A percentile compares a stretch with the other conserved stretches of the same genome.
Evolutionary conservation across 1,140 invertebrate genomes (phyloP).

Genomic region (Drosophila trapezifrons): DNA sequence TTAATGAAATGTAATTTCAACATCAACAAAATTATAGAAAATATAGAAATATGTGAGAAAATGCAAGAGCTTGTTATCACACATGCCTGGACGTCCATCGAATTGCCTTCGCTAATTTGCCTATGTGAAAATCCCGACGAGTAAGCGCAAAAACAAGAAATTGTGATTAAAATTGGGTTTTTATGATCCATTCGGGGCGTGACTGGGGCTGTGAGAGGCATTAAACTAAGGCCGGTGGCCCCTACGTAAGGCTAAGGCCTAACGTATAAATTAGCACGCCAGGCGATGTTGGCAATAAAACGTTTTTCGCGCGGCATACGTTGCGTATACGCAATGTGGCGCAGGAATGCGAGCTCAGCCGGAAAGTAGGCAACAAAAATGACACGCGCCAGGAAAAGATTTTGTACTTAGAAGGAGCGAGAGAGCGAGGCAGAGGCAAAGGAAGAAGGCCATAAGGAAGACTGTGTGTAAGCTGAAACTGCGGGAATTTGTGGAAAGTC

Average conservation of each 20-base stretch:
- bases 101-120: conserved; percentile 42
- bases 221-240: conserved; percentile 46
- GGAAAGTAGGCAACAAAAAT: conserved; percentile 67
- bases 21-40: too few relatives aligned
- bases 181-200: conserved; percentile 70
- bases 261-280: conserved; percentile 77
- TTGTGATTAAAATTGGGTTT: conserved; percentile 78
- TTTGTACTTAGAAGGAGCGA: conserved; percentile 4
- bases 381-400: conserved; percentile 65
- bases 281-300: conserved; percentile 64
- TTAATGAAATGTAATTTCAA: neutral
- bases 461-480: conserved; percentile 26
- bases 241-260: conserved; percentile 2
- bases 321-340: conserved; percentile 57
- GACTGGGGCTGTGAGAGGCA: conserved; percentile 50
- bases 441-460: conserved; percentile 1
- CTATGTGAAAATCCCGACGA: conserved; percentile 43
- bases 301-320: conserved; percentile 62
- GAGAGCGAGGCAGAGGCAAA: neutral
- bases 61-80: neutral
- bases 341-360: conserved; percentile 32
- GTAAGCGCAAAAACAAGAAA: conserved; percentile 51
- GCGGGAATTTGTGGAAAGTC: conserved; percentile 73
- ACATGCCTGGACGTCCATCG: neutral
- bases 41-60: neutral